phyloP scores from a whole-genome alignment of 2,888 invertebrate species.

The Ormyrus pomaceus region DNA sequence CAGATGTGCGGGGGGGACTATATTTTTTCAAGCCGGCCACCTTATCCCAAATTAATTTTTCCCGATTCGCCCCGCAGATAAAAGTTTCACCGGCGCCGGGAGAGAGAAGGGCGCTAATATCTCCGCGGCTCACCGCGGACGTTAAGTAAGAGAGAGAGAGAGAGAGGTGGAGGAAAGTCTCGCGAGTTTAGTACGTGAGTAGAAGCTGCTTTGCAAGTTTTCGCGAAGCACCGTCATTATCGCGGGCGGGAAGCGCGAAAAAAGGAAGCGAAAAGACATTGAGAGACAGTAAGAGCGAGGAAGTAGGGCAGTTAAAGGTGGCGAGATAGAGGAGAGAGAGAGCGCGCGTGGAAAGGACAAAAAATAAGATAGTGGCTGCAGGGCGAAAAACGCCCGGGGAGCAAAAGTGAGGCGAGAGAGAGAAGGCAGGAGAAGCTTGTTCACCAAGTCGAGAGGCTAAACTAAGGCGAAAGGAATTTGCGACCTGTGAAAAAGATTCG shows the following conservation, averaged over 20 bases:
- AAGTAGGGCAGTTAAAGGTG: conserved; percentile 14
- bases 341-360: background rate
- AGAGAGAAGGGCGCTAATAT: background rate
- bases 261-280: conserved; percentile 16
- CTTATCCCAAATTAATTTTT: conserved; percentile 62
- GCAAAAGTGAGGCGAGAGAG: background rate
- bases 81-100: conserved; percentile 51
- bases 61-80: conserved; percentile 58
- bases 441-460: conserved; percentile 28
- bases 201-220: conserved; percentile 56
- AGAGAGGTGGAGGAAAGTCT: conserved; percentile 37
- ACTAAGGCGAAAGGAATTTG: conserved; percentile 54
- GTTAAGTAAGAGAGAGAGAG: background rate
- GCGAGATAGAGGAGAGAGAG: conserved; percentile 13
- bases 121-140: background rate
- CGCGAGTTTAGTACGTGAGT: conserved; percentile 50
- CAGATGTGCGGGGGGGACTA: background rate
- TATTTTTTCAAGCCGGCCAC: conserved; percentile 2
- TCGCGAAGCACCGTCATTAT: conserved; percentile 55
- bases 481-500: conserved; percentile 57
- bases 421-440: conserved; percentile 48
- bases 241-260: conserved; percentile 28
- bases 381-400: background rate
- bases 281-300: conserved; percentile 34
- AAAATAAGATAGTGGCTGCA: conserved; percentile 30